Evolutionary conservation across 2,797 vertebrate species (phyloP), one percentile per base, ranked within the genome.

Genomic region (Bradypodion pumilum): DNA sequence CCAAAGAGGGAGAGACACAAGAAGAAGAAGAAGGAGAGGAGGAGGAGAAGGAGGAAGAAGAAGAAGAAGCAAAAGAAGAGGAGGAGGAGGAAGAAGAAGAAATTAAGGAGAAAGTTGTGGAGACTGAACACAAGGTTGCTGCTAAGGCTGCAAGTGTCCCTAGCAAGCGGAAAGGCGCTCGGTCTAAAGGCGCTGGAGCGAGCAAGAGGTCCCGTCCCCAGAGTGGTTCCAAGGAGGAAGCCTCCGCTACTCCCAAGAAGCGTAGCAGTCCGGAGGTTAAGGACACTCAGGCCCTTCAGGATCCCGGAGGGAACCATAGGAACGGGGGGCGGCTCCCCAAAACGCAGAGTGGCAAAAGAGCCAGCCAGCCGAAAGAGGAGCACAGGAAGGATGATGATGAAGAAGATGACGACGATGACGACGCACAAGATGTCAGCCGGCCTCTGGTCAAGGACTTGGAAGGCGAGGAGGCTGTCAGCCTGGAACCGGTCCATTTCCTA

Each of bases 401-500:
- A 4, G 62, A 63, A 4, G 62, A 63, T 7, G 62, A 29, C 1
- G 60, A 63, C 1, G 23, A 62, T 82, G 92, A 29, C 77, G 90
- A 90, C n/a, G 68, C 27, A n/a, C 78, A 81, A 0, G 90, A 91
- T 40, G 6, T 90, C 62, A 89, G 46, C 72, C 82, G 91, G 90
- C 92, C 80, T 27, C 94, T 91, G 0, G 85, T 89, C 74, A 94
- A 89, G 89, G 91, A 84, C n/a, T 90, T 88, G 75, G 92, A 93
- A 80, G 66, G 73, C 69, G 93, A 94, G 94, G 96, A 97, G 91
- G 93, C 95, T 4, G 92, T 97, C 91, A 85, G 86, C 90, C 94
- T 99, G 94, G 96, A 97, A 90, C 98, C 98, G 32, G 92, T 97
- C 78, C 97, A 99, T 66, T 97, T 98, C 86, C 97, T 99, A 70